phyloP scores from a whole-genome alignment of 2,797 vertebrate genomes.

The Leucoraja ocellata region DNA sequence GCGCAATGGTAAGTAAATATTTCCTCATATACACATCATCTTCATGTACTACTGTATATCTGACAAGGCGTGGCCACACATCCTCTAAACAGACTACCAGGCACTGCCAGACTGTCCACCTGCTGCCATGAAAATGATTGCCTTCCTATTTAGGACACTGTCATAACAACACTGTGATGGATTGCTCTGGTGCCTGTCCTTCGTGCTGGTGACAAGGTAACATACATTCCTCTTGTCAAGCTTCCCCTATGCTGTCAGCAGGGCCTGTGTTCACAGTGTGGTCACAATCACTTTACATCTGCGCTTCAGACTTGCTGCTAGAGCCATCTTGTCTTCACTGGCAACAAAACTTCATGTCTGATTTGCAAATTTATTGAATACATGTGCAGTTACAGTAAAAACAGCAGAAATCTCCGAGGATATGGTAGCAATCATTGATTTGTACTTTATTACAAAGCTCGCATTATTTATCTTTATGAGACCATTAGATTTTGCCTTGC shows the following conservation, averaged over 20 bases:
- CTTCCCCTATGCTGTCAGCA: conserved; percentile 36
- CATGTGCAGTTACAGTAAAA: not conserved
- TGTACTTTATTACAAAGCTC: conserved; percentile 14
- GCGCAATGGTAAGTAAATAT: not conserved
- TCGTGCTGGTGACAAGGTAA: conserved; percentile 27
- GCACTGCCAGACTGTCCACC: not conserved
- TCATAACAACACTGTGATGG: conserved; percentile 32
- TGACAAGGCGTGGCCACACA: not conserved
- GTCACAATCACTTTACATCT: conserved; percentile 16
- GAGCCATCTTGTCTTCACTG: not conserved
- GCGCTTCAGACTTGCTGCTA: conserved; percentile 8
- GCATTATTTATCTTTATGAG: conserved; percentile 29
- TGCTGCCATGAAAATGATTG: conserved; percentile 26
- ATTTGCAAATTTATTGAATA: not conserved
- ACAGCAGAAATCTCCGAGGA: not conserved
- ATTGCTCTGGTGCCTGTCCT: conserved; percentile 20
- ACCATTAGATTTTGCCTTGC: conserved; percentile 5
- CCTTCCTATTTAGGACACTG: conserved; percentile 3
- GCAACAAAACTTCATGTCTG: not conserved
- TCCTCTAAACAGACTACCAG: not conserved
- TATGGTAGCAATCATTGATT: not conserved
- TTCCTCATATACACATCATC: not conserved
- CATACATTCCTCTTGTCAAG: conserved; percentile 19
- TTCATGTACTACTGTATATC: not conserved
- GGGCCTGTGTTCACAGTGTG: conserved; percentile 13